phyloP scores from a whole-genome alignment of 2,113 vertebrate species.

The Corythornis vintsioides region DNA sequence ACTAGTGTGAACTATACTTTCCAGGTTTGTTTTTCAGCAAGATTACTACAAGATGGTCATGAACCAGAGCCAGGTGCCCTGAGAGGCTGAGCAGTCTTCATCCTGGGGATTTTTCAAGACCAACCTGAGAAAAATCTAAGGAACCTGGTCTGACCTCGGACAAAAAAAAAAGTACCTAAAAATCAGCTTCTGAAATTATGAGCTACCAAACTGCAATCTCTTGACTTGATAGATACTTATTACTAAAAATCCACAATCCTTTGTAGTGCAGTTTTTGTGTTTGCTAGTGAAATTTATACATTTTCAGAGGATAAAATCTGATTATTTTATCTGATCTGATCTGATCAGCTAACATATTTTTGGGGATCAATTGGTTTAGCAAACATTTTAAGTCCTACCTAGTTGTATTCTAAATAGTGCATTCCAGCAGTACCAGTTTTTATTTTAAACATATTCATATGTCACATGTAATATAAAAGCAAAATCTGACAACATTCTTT shows the following conservation, averaged over 20 bases:
- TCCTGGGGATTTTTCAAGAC: background rate
- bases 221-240: background rate
- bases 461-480: background rate
- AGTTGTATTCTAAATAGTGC: background rate
- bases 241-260: background rate
- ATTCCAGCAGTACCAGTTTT: background rate
- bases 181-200: background rate
- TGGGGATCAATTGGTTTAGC: background rate
- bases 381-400: background rate
- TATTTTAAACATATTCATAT: background rate
- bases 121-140: background rate
- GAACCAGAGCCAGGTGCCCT: fast-evolving
- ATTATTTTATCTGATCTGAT: background rate
- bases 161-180: background rate
- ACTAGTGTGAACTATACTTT: background rate
- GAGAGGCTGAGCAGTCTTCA: background rate
- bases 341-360: background rate
- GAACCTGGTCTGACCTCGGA: background rate
- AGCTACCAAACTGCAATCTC: background rate
- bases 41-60: background rate
- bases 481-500: background rate
- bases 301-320: background rate
- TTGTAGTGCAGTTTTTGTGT: background rate
- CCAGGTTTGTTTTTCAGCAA: background rate
- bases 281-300: background rate